Base-by-base conservation (phyloP, 2,888 invertebrate species). In the Drosophila neonasuta region DNA sequence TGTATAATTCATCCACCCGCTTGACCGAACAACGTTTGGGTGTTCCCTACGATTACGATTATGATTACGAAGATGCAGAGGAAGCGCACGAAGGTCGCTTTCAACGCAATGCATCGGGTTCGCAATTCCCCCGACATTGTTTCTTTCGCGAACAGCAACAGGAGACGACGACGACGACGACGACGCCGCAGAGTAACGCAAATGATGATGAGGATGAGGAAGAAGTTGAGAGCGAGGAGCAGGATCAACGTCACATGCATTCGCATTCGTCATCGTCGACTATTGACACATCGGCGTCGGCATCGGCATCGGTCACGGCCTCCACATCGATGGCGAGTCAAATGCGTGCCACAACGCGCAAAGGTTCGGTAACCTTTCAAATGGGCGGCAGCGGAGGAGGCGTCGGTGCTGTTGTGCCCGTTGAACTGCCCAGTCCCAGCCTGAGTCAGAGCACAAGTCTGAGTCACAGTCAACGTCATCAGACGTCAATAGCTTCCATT, bases 311-410 rank as follows among this genome's bases (percentile, higher is more conserved):
- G 0, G 6, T 15, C 29, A 1, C 41, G 2, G 44, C 58, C 5
- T 36, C 61, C 5, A 11, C 36, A n/a, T 11, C 36, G n/a, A 36
- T 24, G 9, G 54, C 24, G 5, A 50, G 46, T 32, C 79, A 75
- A 24, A 51, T 67, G 82, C 85, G 80, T 17, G 36, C 71, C 1
- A 86, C 88, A 3, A 89, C 91, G 11, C 89, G 91, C 24, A 91
- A 91, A 68, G 89, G 89, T 34, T 91, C 91, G 2, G 89, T 91
- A 0, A 91, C 90, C 17, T 91, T 91, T 77, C 90, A 89, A 56
- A 76, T 87, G 36, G 77, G 68, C 24, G 10, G 36, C 2, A 24
- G 70, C 67, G 13, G 63, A 20, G 20, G 20, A 20, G 20, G 20
- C 20, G 20, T 4, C 20, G 20, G 20, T 20, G 64, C 59, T 24